These are phyloP conservation scores for Wiebesia pumilae DNA, from an alignment of 1,140 invertebrate species.

Conservation along the genomic window DNA sequence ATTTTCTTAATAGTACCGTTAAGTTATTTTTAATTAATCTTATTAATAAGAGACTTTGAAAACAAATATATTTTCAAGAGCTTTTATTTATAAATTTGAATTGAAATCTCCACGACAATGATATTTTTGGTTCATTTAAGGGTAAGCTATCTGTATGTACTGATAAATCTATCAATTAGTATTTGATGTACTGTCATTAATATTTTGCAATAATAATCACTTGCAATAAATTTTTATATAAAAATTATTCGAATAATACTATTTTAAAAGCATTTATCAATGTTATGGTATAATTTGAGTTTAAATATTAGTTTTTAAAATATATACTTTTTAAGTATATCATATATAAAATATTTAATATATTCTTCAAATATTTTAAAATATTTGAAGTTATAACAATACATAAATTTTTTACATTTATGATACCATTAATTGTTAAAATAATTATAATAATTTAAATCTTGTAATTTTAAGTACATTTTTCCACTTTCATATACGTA, in stretches of 20 bases:
- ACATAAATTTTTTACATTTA: no score
- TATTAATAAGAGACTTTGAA: neutral
- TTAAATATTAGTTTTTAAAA: no score
- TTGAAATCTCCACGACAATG: neutral
- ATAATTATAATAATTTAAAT: no score
- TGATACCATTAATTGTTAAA: no score
- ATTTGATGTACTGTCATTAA: neutral
- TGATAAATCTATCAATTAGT: slow-evolving; percentile 1
- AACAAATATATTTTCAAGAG: neutral
- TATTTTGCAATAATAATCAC: neutral
- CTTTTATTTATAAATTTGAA: neutral
- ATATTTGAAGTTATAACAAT: no score
- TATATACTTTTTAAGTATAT: no score
- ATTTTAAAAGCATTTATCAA: neutral
- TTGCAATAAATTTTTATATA: neutral
- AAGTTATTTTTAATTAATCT: neutral
- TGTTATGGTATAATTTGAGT: neutral
- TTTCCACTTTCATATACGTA: no score
- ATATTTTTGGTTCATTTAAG: neutral
- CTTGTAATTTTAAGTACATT: no score
- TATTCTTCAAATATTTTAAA: no score
- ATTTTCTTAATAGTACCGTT: neutral
- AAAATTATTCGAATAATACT: neutral
- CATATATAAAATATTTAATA: no score
- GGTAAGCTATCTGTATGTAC: neutral